Percentiles rank a stretch among this genome's conserved stretches.
Conservation (phyloP, 2,888 invertebrate species). For the Craniophora ligustri region DNA sequence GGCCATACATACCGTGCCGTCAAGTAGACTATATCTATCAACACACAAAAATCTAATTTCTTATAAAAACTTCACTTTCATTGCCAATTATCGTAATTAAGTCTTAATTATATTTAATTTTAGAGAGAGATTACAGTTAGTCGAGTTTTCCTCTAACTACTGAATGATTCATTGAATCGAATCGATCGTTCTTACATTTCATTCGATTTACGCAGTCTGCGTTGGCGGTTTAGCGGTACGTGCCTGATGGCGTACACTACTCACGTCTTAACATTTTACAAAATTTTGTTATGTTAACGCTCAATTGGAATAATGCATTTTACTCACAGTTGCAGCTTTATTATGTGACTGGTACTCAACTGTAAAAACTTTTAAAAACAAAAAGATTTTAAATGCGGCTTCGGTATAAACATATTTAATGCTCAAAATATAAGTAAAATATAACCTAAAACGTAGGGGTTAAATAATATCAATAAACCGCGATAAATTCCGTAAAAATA, state of each 20-base stretch:
- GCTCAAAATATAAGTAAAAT: too few species aligned
- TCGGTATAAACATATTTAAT: too few species aligned
- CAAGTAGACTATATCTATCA: neutral
- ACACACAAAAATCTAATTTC: constrained; percentile 13
- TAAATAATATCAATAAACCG: too few species aligned
- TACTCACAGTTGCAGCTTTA: neutral
- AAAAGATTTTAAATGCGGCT: too few species aligned
- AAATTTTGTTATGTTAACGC: constrained; percentile 35
- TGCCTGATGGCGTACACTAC: constrained; percentile 23
- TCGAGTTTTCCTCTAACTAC: constrained; percentile 47
- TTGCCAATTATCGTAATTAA: constrained; percentile 46
- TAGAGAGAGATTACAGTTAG: constrained; percentile 19
- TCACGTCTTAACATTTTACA: constrained; percentile 29
- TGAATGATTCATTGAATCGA: constrained; percentile 59
- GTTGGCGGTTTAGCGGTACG: constrained; percentile 29
- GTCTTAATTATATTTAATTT: constrained; percentile 48
- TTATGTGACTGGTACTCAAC: neutral
- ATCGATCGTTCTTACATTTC: constrained; percentile 44
- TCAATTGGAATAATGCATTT: constrained; percentile 26
- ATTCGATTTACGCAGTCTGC: constrained; percentile 35
- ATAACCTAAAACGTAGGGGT: too few species aligned
- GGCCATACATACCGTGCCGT: too few species aligned
- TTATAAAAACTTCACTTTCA: constrained; percentile 48
- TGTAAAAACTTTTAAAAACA: too few species aligned
- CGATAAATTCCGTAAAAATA: too few species aligned